Percentiles rank a stretch among this genome's conserved stretches.
These are phyloP conservation scores for Leptinotarsa lineolata DNA, from an alignment of 1,140 invertebrate genomes.

Conservation along the genomic window DNA sequence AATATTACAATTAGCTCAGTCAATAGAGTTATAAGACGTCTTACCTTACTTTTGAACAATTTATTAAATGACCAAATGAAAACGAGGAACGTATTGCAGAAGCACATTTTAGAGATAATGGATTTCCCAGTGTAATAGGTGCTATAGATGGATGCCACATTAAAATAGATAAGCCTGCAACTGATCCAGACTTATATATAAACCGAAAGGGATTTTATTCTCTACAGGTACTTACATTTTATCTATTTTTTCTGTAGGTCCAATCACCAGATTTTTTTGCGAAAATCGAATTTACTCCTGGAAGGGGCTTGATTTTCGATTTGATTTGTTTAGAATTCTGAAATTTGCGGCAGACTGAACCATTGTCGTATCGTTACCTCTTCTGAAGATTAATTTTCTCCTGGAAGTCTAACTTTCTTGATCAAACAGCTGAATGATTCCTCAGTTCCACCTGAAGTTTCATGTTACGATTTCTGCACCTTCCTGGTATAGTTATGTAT, in stretches of 20 bases:
- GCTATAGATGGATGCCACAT: conserved; percentile 43
- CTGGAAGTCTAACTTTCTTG: too few relatives aligned
- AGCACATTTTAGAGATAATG: conserved; percentile 24
- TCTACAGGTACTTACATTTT: conserved; percentile 31
- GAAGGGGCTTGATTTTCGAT: too few relatives aligned
- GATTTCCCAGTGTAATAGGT: conserved; percentile 37
- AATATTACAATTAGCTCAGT: conserved; percentile 12
- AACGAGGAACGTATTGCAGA: background rate
- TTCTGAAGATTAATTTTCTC: too few relatives aligned
- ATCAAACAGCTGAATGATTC: too few relatives aligned
- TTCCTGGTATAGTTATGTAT: too few relatives aligned
- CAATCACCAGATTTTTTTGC: background rate
- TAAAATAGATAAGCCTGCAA: conserved; percentile 39
- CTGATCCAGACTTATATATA: conserved; percentile 39
- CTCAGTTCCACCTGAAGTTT: too few relatives aligned
- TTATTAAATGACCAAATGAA: background rate
- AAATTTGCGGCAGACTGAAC: too few relatives aligned
- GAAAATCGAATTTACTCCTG: too few relatives aligned
- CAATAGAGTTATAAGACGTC: background rate
- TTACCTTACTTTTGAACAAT: background rate
- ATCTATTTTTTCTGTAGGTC: background rate
- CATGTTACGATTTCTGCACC: too few relatives aligned
- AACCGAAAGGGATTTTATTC: conserved; percentile 43
- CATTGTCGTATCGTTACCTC: too few relatives aligned
- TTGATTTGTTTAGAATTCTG: too few relatives aligned